A percentile compares a stretch with the other conserved stretches of the same genome.
Conservation (phyloP, 2,113 vertebrate species). For the western clawed frog (Xenopus tropicalis) region UCB_Xtro_10.0 CM004443.2:10337501-10338000, state of each 20-base stretch:
- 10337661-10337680: constrained; percentile 31
- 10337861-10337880: too few species aligned
- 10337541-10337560: constrained; percentile 28
- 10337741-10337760: constrained; percentile 26
- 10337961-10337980: too few species aligned
- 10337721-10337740: constrained; percentile 28
- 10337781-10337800: constrained; percentile 33
- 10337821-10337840: constrained; percentile 20
- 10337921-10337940: too few species aligned
- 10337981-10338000: too few species aligned
- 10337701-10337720: constrained; percentile 24
- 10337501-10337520: not conserved
- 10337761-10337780: constrained; percentile 13
- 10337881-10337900: too few species aligned
- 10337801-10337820: constrained; percentile 37
- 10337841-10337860: not conserved
- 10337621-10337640: constrained; percentile 12
- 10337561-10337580: constrained; percentile 19
- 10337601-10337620: constrained; percentile 36
- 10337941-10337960: too few species aligned
- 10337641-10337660: constrained; percentile 11
- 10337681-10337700: constrained; percentile 23
- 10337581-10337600: constrained; percentile 14
- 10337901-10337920: too few species aligned
- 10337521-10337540: constrained; percentile 14